Conservation (phyloP, 2,888 invertebrate species). For the Thera obeliscata region DNA sequence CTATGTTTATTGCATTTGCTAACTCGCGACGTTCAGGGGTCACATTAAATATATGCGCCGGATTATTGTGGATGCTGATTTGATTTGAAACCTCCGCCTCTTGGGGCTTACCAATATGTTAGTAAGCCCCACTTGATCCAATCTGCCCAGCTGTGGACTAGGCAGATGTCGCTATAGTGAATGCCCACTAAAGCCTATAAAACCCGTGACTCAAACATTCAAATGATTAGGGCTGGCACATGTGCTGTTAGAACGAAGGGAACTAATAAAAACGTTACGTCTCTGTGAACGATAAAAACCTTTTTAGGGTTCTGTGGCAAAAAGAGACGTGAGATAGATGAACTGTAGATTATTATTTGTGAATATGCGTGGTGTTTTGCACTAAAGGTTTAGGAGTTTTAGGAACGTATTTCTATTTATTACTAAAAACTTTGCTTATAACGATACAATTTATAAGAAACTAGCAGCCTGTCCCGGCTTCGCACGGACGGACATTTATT, state of each 20-base stretch:
- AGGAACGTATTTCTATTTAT: too few relatives aligned
- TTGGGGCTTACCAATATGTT: not conserved
- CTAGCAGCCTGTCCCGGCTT: too few relatives aligned
- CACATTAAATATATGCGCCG: conserved; percentile 20
- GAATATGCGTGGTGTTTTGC: too few relatives aligned
- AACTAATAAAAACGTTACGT: conserved; percentile 27
- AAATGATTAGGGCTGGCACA: conserved; percentile 18
- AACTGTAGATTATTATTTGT: not conserved
- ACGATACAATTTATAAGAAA: too few relatives aligned
- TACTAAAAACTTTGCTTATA: too few relatives aligned
- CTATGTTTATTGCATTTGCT: conserved; percentile 19
- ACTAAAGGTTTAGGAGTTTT: too few relatives aligned
- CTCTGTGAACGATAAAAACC: conserved; percentile 15
- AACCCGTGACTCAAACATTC: conserved; percentile 12
- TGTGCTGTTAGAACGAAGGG: not conserved
- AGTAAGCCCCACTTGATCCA: not conserved
- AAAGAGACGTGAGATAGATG: conserved; percentile 4
- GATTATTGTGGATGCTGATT: conserved; percentile 20
- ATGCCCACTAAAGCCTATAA: not conserved
- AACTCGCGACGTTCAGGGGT: conserved; percentile 9
- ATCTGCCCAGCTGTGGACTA: too few relatives aligned
- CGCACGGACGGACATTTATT: too few relatives aligned
- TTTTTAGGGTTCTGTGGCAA: conserved; percentile 20
- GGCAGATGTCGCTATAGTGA: not conserved
- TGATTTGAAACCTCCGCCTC: conserved; percentile 16